These are phyloP conservation scores for Cephalotes varians DNA, from an alignment of 2,888 invertebrate species.

Conservation along the genomic window DNA sequence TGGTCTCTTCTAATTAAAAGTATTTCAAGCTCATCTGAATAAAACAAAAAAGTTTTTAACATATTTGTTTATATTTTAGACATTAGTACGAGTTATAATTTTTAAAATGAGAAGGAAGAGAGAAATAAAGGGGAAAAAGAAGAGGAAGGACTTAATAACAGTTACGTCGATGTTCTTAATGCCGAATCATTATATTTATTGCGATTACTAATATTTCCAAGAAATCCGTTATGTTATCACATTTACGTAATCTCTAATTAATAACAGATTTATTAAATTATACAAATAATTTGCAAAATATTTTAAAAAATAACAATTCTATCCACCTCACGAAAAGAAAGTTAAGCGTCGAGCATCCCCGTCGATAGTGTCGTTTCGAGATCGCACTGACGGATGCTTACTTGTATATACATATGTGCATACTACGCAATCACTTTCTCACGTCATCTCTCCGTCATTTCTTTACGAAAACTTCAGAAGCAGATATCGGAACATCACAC, in stretches of 20 bases:
- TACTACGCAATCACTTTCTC: slow-evolving; percentile 12
- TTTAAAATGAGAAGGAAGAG: neutral
- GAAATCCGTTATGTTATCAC: neutral
- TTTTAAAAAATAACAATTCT: neutral
- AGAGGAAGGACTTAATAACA: neutral
- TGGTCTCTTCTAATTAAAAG: neutral
- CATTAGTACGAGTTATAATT: neutral
- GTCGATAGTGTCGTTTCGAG: neutral
- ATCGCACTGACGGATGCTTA: neutral
- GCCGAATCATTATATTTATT: neutral
- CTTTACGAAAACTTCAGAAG: neutral
- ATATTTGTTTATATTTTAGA: neutral
- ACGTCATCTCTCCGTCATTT: neutral
- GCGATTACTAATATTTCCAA: slow-evolving; percentile 17
- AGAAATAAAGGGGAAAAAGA: neutral
- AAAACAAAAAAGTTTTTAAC: neutral
- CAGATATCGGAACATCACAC: neutral
- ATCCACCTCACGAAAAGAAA: neutral
- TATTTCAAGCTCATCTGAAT: neutral
- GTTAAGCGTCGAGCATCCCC: neutral
- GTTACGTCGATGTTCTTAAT: neutral
- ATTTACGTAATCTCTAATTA: neutral
- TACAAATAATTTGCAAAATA: neutral
- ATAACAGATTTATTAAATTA: neutral
- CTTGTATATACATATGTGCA: neutral